Conservation (phyloP, 2,888 invertebrate genomes). For the Euspilapteryx auroguttella region DNA sequence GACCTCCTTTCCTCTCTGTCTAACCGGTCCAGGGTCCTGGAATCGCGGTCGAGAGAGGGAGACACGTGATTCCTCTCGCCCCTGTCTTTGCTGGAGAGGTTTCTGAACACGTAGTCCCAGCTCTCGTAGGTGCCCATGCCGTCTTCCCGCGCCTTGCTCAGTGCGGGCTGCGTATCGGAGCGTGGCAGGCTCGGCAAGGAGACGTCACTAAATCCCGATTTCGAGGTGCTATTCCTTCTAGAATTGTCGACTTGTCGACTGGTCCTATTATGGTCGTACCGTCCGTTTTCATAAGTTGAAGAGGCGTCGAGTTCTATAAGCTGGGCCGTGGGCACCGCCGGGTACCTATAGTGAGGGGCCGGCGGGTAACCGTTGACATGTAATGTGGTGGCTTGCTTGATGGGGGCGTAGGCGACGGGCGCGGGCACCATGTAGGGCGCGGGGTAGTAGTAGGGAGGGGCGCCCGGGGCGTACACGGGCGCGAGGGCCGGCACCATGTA, state of each 20-base stretch:
- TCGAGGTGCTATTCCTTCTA: constrained; percentile 35
- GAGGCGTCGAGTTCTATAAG: constrained; percentile 67
- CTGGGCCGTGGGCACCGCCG: constrained; percentile 66
- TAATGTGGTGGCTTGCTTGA: constrained; percentile 44
- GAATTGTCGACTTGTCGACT: constrained; percentile 22
- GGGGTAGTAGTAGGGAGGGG: constrained; percentile 43
- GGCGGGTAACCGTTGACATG: constrained; percentile 51
- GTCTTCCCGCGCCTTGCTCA: constrained; percentile 63
- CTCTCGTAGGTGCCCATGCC: constrained; percentile 71
- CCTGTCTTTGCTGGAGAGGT: constrained; percentile 68
- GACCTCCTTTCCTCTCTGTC: constrained; percentile 39
- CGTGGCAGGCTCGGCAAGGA: constrained; percentile 41
- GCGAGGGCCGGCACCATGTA: constrained; percentile 26
- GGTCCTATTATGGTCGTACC: constrained; percentile 24
- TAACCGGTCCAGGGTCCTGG: constrained; percentile 40
- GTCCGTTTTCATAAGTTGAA: constrained; percentile 36
- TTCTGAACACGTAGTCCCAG: constrained; percentile 81
- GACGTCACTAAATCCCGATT: constrained; percentile 40
- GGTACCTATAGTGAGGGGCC: constrained; percentile 33
- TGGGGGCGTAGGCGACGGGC: constrained; percentile 38
- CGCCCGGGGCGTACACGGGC: constrained; percentile 34
- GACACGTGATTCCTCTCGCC: constrained; percentile 71
- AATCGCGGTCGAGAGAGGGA: constrained; percentile 44
- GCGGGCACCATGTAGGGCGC: constrained; percentile 49
- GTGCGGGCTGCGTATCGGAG: constrained; percentile 45